Evolutionary conservation across 1,140 invertebrate species (phyloP), one percentile per base, ranked within the genome.

Genomic region (Pogonognathellus flavescens): DNA sequence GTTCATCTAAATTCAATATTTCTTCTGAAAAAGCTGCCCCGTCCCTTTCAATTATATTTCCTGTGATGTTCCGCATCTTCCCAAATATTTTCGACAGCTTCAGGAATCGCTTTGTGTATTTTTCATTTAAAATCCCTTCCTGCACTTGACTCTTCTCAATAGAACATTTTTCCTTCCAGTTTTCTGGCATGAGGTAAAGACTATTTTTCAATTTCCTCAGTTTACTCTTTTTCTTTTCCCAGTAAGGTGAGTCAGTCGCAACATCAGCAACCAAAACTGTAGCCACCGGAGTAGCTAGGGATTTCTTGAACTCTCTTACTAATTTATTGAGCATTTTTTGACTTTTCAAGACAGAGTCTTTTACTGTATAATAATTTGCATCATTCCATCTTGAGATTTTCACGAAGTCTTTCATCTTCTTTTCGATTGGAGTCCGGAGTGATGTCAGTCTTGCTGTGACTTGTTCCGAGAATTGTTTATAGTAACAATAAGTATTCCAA

Each of bases 331-430:
- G 90, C 25, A 94, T 96, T 87, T 95, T 94, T 89, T 98, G 97
- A 0, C 96, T 95, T 90, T 96, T 97, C 31, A 95, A 94, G 4
- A 97, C 94, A 6, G 95, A 94, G 87, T 95, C 94, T 88, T 96
- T 97, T 10, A 99, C 93, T n/a, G 96, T 94, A 94, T 96, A 98
- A 90, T 98, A 98, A 89, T 95, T 98, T 1, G 97, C 94, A 89
- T 99, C 97, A 89, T 96, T 97, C 95, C 97, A 99, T 52, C 96
- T 93, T n/a, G 95, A 95, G 62, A 99, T 98, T 90, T 99, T 98
- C 0, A 99, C 95, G 90, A 97, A 97, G 86, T 98, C 96, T 86
- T 95, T 95, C 1, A 99, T 90, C 90, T 97, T 95, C 91, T 97
- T 98, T 88, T 98, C 96, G 85, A 98, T 96, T 0, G 97, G 96